These are phyloP conservation scores for Drosophila pandora DNA, from an alignment of 1,140 invertebrate genomes.

Conservation along the genomic window DNA sequence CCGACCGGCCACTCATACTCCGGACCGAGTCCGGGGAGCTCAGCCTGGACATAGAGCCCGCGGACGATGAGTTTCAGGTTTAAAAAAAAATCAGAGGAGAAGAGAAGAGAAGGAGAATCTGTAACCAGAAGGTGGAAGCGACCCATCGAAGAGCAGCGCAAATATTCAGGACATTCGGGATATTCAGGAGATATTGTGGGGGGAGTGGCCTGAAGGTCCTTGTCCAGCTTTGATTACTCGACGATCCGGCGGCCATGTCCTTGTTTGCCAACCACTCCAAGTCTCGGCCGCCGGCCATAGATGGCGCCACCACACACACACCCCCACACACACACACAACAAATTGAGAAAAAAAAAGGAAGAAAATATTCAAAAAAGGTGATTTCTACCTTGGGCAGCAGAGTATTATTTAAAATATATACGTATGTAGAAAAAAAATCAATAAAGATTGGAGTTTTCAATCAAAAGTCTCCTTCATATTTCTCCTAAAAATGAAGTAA, in stretches of 20 bases:
- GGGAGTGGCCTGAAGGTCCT: background rate
- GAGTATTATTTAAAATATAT: too few relatives aligned
- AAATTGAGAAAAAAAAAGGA: background rate
- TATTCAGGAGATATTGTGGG: background rate
- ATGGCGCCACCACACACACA: background rate
- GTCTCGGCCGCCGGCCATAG: background rate
- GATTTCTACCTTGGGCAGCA: too few relatives aligned
- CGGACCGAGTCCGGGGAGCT: background rate
- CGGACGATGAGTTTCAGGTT: constrained; percentile 46
- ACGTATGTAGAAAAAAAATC: too few relatives aligned
- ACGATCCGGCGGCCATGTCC: constrained; percentile 19
- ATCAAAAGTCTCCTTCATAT: too few relatives aligned
- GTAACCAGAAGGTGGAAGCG: background rate
- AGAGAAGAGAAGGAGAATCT: too few relatives aligned
- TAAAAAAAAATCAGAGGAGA: constrained; percentile 5
- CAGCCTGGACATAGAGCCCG: background rate
- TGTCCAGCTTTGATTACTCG: constrained; percentile 50
- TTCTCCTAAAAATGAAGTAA: too few relatives aligned
- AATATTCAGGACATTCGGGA: constrained; percentile 16
- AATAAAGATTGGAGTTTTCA: too few relatives aligned
- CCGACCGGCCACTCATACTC: constrained; percentile 26
- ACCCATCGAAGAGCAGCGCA: constrained; percentile 22
- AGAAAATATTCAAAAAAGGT: background rate
- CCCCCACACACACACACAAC: background rate
- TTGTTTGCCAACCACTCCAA: constrained; percentile 56